Evolutionary conservation across 2,797 vertebrate genomes (phyloP).

Genomic region (Hydrocynus forskahlii): DNA sequence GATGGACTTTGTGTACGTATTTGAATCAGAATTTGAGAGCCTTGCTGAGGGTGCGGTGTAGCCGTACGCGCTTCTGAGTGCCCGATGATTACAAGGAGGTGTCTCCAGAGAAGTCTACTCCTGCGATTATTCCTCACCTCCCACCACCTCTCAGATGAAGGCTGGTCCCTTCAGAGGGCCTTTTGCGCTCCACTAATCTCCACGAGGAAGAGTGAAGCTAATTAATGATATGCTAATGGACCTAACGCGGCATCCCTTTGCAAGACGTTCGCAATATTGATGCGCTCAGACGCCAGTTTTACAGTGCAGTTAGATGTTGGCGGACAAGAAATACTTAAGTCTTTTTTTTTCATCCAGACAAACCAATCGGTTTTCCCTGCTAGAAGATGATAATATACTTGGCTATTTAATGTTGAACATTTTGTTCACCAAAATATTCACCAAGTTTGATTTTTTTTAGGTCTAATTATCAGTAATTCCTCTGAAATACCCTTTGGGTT

Average conservation of each 20-base stretch:
- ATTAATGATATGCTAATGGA: constrained; percentile 65
- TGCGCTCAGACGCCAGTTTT: constrained; percentile 35
- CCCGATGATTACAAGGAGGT: constrained; percentile 47
- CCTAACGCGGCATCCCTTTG: constrained; percentile 48
- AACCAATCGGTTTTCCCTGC: too few species aligned
- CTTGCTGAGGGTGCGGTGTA: not conserved
- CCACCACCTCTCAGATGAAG: constrained; percentile 57
- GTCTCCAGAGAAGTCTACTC: constrained; percentile 49
- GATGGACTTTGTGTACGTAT: constrained; percentile 12
- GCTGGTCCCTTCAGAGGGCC: constrained; percentile 56
- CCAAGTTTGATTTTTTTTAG: too few species aligned
- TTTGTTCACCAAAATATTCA: too few species aligned
- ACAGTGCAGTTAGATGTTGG: constrained; percentile 33
- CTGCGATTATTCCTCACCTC: constrained; percentile 50
- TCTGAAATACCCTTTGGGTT: constrained; percentile 23
- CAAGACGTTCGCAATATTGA: constrained; percentile 51
- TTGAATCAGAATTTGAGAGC: constrained; percentile 9
- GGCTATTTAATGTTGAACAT: too few species aligned
- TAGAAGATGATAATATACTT: too few species aligned
- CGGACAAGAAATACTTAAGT: not conserved
- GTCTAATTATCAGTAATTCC: constrained; percentile 24
- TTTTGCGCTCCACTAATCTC: constrained; percentile 59
- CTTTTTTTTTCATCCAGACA: not conserved
- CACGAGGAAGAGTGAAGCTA: constrained; percentile 58
- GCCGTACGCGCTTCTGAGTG: constrained; percentile 43